Conservation (phyloP, 2,888 invertebrate genomes). For the Lumbricus terrestris region DNA sequence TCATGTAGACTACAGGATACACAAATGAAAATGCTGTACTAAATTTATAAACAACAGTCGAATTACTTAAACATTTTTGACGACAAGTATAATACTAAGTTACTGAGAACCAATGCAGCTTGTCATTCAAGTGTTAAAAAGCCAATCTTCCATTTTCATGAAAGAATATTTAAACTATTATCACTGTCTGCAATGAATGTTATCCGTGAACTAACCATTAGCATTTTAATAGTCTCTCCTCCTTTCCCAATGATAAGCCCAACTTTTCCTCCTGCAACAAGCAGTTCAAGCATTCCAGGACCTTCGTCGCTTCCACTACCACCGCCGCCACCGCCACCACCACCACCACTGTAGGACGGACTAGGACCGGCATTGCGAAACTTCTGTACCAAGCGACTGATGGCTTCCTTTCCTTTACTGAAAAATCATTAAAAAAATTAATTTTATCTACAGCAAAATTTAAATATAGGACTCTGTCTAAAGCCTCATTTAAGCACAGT, state of each 20-base stretch:
- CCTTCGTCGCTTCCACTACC: conserved; percentile 23
- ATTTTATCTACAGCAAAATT: neutral
- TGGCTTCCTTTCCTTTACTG: conserved; percentile 30
- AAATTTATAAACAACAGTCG: too few species aligned
- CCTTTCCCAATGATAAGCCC: conserved; percentile 97
- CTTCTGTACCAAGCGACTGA: conserved; percentile 23
- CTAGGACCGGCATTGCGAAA: conserved; percentile 17
- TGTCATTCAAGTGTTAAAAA: neutral
- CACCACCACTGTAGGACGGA: neutral
- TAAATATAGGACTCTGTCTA: neutral
- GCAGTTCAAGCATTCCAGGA: conserved; percentile 72
- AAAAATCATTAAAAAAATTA: neutral
- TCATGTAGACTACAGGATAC: too few species aligned
- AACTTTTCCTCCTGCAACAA: conserved; percentile 95
- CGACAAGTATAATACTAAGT: too few species aligned
- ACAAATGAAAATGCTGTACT: too few species aligned
- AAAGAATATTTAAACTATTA: neutral
- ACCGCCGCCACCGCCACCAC: conserved; percentile 4
- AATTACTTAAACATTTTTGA: too few species aligned
- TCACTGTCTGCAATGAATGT: neutral
- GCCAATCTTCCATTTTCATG: neutral
- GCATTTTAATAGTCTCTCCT: conserved; percentile 94
- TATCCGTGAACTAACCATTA: conserved; percentile 58
- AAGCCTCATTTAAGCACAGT: neutral
- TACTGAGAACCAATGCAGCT: too few species aligned